Evolutionary conservation across 2,113 vertebrate genomes (phyloP).

Genomic region (Colius striatus): DNA sequence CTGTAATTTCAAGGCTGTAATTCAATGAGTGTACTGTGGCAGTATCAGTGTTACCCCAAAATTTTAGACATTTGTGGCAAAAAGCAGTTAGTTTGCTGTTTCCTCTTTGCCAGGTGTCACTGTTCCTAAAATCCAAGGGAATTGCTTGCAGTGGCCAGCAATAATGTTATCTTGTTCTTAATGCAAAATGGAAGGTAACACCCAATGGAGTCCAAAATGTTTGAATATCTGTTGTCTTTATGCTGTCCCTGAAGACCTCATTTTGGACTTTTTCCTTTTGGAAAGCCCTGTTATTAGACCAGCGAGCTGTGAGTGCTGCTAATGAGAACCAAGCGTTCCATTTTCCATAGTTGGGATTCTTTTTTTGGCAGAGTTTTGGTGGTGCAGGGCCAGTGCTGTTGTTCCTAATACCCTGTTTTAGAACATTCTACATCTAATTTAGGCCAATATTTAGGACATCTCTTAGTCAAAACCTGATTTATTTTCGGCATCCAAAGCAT

Average conservation of each 20-base stretch:
- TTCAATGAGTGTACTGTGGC: background rate
- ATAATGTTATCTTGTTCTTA: background rate
- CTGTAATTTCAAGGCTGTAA: background rate
- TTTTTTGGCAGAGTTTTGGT: background rate
- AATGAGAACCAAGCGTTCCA: background rate
- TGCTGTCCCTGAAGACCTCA: background rate
- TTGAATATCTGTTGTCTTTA: background rate
- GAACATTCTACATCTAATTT: background rate
- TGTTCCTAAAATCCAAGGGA: background rate
- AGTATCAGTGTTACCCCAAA: background rate
- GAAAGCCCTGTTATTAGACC: background rate
- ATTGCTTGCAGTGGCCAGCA: background rate
- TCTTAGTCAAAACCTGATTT: background rate
- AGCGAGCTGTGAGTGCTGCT: background rate
- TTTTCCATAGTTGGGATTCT: background rate
- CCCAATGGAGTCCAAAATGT: background rate
- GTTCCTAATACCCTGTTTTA: background rate
- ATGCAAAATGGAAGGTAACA: background rate
- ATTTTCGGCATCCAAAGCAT: conserved; percentile 9
- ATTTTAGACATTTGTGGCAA: background rate
- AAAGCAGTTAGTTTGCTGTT: background rate
- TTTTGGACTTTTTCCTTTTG: background rate
- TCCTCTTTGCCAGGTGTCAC: background rate
- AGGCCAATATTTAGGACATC: background rate
- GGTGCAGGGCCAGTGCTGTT: background rate